Base-by-base conservation (phyloP, 1,140 invertebrate species). In the Sycobia sp. region DNA sequence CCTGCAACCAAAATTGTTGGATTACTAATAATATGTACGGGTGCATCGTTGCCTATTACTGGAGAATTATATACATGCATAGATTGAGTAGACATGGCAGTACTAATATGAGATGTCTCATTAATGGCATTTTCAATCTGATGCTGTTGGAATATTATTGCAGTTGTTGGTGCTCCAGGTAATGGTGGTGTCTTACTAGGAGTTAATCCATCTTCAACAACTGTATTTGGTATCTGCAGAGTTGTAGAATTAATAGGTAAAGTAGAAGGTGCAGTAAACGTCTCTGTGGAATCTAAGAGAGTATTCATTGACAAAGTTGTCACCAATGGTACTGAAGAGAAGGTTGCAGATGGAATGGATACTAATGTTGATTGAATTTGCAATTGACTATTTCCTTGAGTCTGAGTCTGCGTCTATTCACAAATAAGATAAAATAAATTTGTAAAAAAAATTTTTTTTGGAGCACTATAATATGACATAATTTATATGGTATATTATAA, bases 121-220 rank as follows among this genome's bases (percentile, higher is more conserved):
- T 39, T 53, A 13, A 43, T 22, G 11, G 49, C 11, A 3, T 29
- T 14, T 10, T 62, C 60, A 14, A 9, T 39, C 4, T 49, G 49
- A 4, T 34, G 50, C 11, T 62, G 60, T 13, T 18, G 60, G 14
- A 41, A 39, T 10, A 32, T 1, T 1, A 32, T 13, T 4, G n/a
- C 53, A 1, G 38, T 10, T 0, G 39, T n/a, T 8, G 54, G 4
- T 10, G 62, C 38, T 18, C 38, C 60, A 23, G 79, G 78, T 7
- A 81, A 61, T 0, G 79, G 79, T 4, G 79, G 79, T 0, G 79
- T 81, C 32, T 73, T 76, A 8, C 67, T 68, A 18, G 49, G 23
- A 0, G 70, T 62, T 7, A 62, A 50, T 1, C 39, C 67, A 5
- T 74, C 75, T n/a, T n/a, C n/a, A 10, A 73, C 70, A 13, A 47